Conservation (phyloP, 2,113 vertebrate genomes). For the Amazona vittata region DNA sequence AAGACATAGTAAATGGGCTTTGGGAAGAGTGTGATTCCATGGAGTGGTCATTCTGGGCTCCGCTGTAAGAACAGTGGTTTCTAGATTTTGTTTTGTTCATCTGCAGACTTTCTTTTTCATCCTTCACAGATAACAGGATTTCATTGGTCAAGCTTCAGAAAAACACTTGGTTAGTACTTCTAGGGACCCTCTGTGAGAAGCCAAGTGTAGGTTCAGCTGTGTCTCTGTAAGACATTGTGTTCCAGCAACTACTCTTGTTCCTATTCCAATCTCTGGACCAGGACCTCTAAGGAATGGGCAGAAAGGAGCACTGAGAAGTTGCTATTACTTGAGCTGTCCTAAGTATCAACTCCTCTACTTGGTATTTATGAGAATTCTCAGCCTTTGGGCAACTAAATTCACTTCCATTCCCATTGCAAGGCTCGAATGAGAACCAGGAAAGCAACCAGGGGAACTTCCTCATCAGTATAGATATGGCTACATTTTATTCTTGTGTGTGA, state of each 20-base stretch:
- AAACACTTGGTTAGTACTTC: fast-evolving
- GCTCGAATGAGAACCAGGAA: neutral
- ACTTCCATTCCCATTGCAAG: neutral
- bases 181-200: neutral
- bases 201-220: neutral
- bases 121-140: neutral
- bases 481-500: neutral
- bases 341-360: neutral
- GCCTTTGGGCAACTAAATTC: neutral
- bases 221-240: neutral
- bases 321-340: neutral
- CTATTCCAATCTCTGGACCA: neutral
- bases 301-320: neutral
- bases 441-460: neutral
- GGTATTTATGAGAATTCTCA: neutral
- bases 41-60: neutral
- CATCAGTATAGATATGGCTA: neutral
- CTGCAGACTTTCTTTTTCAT: neutral
- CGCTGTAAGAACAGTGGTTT: neutral
- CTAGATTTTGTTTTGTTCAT: neutral
- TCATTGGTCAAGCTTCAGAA: neutral
- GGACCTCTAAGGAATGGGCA: neutral
- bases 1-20: neutral
- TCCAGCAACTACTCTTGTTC: neutral
- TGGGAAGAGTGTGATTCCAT: neutral